These are phyloP conservation scores for Crenuchus spilurus DNA, from an alignment of 2,797 vertebrate genomes.

Conservation along the genomic window DNA sequence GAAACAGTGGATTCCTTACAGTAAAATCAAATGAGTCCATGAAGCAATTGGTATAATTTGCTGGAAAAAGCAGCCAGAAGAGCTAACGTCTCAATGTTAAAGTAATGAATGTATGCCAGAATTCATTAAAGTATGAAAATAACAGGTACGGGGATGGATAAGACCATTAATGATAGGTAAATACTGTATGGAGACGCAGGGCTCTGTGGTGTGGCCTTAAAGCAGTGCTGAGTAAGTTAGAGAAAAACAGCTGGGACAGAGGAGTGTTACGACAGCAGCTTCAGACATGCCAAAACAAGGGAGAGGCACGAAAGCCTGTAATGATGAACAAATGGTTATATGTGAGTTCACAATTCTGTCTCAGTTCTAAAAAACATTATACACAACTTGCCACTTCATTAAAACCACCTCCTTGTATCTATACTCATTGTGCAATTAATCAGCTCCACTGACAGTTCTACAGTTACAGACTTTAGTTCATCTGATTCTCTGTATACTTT, in stretches of 20 bases:
- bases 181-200: conserved; percentile 10
- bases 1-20: conserved; percentile 10
- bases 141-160: not conserved
- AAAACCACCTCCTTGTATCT: too few relatives aligned
- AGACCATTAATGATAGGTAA: not conserved
- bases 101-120: not conserved
- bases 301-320: conserved; percentile 23
- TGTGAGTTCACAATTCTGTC: not conserved
- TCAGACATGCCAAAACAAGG: conserved; percentile 52
- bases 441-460: too few relatives aligned
- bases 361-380: too few relatives aligned
- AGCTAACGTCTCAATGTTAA: not conserved
- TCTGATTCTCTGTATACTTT: too few relatives aligned
- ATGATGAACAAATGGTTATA: conserved; percentile 49
- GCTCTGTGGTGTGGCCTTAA: conserved; percentile 18
- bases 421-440: too few relatives aligned
- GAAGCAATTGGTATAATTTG: conserved; percentile 4
- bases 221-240: conserved; percentile 14
- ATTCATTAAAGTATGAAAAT: not conserved
- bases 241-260: conserved; percentile 41
- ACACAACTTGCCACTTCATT: too few relatives aligned
- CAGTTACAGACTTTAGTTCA: too few relatives aligned
- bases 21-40: not conserved
- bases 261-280: conserved; percentile 33
- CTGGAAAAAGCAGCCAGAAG: not conserved